Evolutionary conservation across 53 echinoderm and acorn worm genomes (phyloP), one percentile per base, ranked within the genome.

Genomic region (Echinarachnius parma): DNA sequence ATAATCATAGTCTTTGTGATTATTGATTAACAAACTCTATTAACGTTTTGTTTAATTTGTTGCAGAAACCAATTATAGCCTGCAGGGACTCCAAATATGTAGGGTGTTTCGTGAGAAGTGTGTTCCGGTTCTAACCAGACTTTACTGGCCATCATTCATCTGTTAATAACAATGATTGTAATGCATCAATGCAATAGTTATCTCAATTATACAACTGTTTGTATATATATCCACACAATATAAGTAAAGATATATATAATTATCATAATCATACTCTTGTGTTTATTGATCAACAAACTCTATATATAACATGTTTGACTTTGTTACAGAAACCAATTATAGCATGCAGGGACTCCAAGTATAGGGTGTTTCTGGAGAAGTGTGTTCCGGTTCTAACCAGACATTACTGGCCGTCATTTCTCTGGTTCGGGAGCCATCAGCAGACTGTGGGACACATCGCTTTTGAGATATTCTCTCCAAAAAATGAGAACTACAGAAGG

Each of bases 81-180:
- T 81, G 90, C 59, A 76, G 82, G n/a, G 76, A 84, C 46, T 47
- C 60, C 5, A 84, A 83, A 20, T 84, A 90, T n/a, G n/a, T 16
- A 25, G 67, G 25, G 64, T 54, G 31, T 91, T 95, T 33, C 62
- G 87, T 11, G 33, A 30, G 9, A 81, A 55, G 18, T 80, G 75
- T 54, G 77, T 91, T 46, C 84, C 87, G 9, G 71, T 79, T 31
- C 55, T 90, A 25, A 46, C 48, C 21, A 71, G 87, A 34, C 45
- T 47, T 26, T 95, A 84, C 64, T 84, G 87, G 79, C 95, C 95
- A 28, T 81, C 90, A 5, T 78, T 91, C 5, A 86, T n/a, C n/a
- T n/a, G n/a, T n/a, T n/a, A n/a, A n/a, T n/a, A n/a, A n/a, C n/a
- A n/a, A n/a, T 39, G 39, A 7, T 39, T 39, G 39, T 39, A 13